Percentiles rank a stretch among this genome's conserved stretches.
phyloP scores from a whole-genome alignment of 2,797 vertebrate genomes.

The Sebastes trivittatus region DNA sequence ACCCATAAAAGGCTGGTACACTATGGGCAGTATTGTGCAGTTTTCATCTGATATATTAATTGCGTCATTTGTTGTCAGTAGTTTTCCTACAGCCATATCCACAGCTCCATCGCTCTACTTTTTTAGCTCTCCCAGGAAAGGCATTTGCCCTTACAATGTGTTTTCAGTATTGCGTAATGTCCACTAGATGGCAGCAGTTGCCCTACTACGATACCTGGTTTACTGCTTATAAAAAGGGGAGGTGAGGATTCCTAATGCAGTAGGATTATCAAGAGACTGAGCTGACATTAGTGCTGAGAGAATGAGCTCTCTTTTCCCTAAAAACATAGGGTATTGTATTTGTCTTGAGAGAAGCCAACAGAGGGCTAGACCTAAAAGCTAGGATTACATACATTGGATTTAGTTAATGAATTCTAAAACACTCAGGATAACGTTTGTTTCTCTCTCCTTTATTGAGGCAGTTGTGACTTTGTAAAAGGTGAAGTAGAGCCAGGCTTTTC shows the following conservation, averaged over 20 bases:
- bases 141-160: neutral
- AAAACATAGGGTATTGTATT: neutral
- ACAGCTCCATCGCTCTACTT: neutral
- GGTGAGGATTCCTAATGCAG: neutral
- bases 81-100: neutral
- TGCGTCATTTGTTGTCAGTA: neutral
- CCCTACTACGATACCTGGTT: neutral
- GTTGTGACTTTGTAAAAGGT: neutral
- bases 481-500: neutral
- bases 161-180: slow-evolving; percentile 4
- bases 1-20: neutral
- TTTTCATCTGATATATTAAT: neutral
- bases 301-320: neutral
- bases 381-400: neutral
- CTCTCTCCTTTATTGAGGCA: neutral
- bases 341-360: neutral
- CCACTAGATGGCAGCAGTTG: slow-evolving; percentile 73
- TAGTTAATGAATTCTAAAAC: neutral
- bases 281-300: neutral
- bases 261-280: neutral
- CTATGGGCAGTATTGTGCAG: accelerated
- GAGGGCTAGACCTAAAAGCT: neutral
- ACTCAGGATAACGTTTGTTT: neutral
- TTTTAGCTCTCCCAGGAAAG: neutral
- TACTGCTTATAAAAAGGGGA: neutral